A percentile compares a stretch with the other conserved stretches of the same genome.
Conservation (phyloP, 2,888 invertebrate species). For the Tachina lurida region DNA sequence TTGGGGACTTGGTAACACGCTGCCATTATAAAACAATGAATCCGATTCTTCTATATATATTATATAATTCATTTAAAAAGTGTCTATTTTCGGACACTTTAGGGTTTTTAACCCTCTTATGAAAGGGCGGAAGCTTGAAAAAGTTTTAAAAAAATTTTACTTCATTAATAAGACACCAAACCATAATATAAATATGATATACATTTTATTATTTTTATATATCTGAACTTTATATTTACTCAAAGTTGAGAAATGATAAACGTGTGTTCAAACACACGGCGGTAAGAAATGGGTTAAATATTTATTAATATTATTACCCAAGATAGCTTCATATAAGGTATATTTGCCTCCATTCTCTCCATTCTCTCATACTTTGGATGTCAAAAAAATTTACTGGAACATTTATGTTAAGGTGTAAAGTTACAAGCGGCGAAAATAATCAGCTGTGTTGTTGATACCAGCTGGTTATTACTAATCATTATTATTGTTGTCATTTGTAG, state of each 20-base stretch:
- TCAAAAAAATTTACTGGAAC: no score
- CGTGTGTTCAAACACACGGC: slow-evolving; percentile 6
- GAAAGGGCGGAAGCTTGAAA: background rate
- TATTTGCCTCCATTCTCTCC: no score
- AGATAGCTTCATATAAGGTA: no score
- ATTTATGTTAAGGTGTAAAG: no score
- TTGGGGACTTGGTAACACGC: background rate
- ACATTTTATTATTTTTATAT: background rate
- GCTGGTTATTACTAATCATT: no score
- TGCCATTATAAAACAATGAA: background rate
- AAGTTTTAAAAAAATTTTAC: background rate
- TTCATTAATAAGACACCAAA: background rate
- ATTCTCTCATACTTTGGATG: no score
- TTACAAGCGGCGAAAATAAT: no score
- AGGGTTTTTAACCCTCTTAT: background rate
- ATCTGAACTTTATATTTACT: background rate
- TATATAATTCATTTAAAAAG: background rate
- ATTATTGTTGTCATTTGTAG: no score
- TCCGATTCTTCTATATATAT: background rate
- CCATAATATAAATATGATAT: background rate
- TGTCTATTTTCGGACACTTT: background rate
- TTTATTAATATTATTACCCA: no score
- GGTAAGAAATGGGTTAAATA: slow-evolving; percentile 3
- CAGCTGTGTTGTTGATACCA: no score
- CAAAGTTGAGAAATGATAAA: background rate